A percentile compares a stretch with the other conserved stretches of the same genome.
Conservation (phyloP, 2,113 vertebrate genomes). For the Phylloscopus whistleri region DNA sequence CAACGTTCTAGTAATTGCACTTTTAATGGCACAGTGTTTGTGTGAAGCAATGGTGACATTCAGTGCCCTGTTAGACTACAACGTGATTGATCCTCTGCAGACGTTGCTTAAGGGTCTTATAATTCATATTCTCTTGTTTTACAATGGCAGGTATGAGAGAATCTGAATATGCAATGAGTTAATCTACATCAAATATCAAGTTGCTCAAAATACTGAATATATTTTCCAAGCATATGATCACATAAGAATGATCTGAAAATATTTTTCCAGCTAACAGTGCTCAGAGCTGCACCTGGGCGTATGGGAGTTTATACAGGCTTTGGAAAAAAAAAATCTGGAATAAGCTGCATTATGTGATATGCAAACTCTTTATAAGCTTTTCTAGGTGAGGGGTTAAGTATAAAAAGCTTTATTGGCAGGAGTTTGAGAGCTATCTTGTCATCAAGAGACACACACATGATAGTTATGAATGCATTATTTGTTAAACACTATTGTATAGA, state of each 20-base stretch:
- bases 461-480: background rate
- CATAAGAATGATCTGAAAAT: background rate
- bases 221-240: background rate
- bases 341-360: background rate
- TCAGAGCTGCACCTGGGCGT: background rate
- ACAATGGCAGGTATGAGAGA: background rate
- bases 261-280: background rate
- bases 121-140: slow-evolving; percentile 15
- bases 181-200: background rate
- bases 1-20: slow-evolving; percentile 31
- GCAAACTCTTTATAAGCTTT: background rate
- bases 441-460: background rate
- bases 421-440: background rate
- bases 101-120: background rate
- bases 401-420: background rate
- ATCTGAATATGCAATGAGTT: background rate
- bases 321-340: background rate
- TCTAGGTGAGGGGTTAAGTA: background rate
- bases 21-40: slow-evolving; percentile 4
- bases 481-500: background rate
- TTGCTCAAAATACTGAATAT: background rate
- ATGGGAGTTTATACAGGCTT: background rate
- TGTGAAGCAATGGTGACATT: slow-evolving; percentile 14
- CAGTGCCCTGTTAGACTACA: background rate
- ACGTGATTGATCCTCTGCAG: background rate